phyloP scores from a whole-genome alignment of 2,888 invertebrate genomes.

The Nematopogon swammerdamellus region DNA sequence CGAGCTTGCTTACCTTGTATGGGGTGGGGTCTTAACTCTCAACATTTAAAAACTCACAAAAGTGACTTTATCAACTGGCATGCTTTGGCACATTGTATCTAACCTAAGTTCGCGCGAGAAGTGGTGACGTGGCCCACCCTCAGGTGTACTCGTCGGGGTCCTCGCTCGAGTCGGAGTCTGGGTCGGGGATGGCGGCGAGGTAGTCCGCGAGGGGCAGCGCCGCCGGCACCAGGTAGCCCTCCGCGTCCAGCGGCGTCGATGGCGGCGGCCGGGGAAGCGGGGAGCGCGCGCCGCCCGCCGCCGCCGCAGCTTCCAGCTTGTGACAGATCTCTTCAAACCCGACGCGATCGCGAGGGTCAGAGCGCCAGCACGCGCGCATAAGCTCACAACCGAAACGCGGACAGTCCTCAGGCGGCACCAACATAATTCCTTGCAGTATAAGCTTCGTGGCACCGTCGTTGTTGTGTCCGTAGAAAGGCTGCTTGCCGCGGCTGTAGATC shows the following conservation, averaged over 20 bases:
- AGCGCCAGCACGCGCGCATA: conserved; percentile 79
- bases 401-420: conserved; percentile 77
- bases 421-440: conserved; percentile 72
- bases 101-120: not conserved
- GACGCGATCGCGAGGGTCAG: conserved; percentile 73
- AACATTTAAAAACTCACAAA: too few species aligned
- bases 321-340: conserved; percentile 68
- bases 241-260: conserved; percentile 60
- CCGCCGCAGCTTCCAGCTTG: conserved; percentile 54
- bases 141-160: conserved; percentile 44
- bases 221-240: conserved; percentile 66
- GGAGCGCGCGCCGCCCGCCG: conserved; percentile 21
- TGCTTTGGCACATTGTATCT: not conserved
- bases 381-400: conserved; percentile 68
- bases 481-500: conserved; percentile 87
- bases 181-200: conserved; percentile 50
- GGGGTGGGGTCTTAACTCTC: too few species aligned
- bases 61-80: too few species aligned
- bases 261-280: conserved; percentile 44
- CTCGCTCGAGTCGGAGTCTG: conserved; percentile 31
- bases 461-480: conserved; percentile 88
- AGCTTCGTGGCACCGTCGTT: conserved; percentile 84
- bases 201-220: conserved; percentile 53
- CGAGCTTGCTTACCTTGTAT: too few species aligned
- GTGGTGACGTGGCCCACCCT: conserved; percentile 17